These are phyloP conservation scores for Cheilosia vulpina DNA, from an alignment of 2,888 invertebrate genomes.

Conservation along the genomic window DNA sequence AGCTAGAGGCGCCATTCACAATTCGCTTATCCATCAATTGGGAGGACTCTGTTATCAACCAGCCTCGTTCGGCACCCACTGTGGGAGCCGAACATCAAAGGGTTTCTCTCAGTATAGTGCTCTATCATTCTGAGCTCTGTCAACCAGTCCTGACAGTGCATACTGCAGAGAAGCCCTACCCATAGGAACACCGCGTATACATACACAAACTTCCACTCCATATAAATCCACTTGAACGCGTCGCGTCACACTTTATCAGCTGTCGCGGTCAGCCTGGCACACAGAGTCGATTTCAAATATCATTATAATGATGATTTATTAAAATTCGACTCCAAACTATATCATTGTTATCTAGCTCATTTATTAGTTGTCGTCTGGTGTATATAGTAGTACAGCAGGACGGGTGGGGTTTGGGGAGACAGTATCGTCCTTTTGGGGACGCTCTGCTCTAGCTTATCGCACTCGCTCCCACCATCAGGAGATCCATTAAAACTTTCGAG, in stretches of 20 bases:
- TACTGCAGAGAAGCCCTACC: constrained; percentile 17
- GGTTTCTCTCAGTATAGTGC: constrained; percentile 52
- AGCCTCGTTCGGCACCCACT: constrained; percentile 53
- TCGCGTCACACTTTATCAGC: constrained; percentile 63
- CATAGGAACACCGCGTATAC: neutral
- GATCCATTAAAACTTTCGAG: constrained; percentile 71
- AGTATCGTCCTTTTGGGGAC: constrained; percentile 57
- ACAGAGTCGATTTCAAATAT: constrained; percentile 59
- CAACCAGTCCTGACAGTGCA: constrained; percentile 21
- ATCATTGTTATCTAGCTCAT: constrained; percentile 74
- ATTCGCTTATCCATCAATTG: constrained; percentile 67
- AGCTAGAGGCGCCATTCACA: constrained; percentile 50
- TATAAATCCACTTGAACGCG: constrained; percentile 10
- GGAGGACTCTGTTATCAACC: constrained; percentile 52
- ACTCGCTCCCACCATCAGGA: constrained; percentile 48
- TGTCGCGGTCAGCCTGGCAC: constrained; percentile 43
- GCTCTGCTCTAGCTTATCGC: constrained; percentile 47
- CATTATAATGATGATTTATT: constrained; percentile 75
- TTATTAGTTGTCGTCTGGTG: constrained; percentile 69
- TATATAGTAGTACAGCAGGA: neutral
- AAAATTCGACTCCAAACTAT: constrained; percentile 74
- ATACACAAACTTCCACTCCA: neutral
- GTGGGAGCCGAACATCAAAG: constrained; percentile 57
- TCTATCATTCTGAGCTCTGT: constrained; percentile 51
- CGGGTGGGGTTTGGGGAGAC: too few species aligned